A percentile compares a stretch with the other conserved stretches of the same genome.
These are phyloP conservation scores for Prolemur simus DNA, from an alignment of 2,113 vertebrate genomes.

Conservation along the genomic window DNA sequence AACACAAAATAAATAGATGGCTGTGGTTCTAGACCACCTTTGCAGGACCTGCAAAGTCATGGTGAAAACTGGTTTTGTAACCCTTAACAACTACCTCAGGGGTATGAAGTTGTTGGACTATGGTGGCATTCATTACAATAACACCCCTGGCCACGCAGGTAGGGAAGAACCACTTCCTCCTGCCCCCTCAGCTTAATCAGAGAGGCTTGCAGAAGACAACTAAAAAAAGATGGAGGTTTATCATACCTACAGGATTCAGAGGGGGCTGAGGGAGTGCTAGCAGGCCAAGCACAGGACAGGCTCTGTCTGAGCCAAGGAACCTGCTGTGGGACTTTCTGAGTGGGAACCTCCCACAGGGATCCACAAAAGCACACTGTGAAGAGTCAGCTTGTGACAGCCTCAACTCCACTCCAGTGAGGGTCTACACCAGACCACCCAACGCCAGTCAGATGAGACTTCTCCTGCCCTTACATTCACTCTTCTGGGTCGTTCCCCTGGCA, in stretches of 20 bases:
- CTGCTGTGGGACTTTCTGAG: background rate
- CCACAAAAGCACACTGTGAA: background rate
- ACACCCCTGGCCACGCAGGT: background rate
- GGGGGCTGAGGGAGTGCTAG: background rate
- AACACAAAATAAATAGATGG: background rate
- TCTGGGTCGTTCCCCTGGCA: background rate
- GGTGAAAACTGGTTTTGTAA: background rate
- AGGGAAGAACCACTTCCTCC: background rate
- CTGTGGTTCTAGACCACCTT: background rate
- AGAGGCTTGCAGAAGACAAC: background rate
- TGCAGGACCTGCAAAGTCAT: background rate
- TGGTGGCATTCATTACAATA: background rate
- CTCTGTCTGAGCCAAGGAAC: background rate
- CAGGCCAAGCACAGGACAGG: background rate
- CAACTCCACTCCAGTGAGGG: background rate
- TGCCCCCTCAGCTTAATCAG: background rate
- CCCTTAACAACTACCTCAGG: background rate
- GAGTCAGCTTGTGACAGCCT: background rate
- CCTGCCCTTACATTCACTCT: background rate
- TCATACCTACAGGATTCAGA: background rate
- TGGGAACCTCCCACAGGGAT: background rate
- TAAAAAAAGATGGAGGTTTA: background rate
- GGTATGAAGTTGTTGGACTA: background rate
- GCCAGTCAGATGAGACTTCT: background rate
- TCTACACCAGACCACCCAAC: background rate